Evolutionary conservation across 2,797 vertebrate genomes (phyloP).

Genomic region (Alauda arvensis): DNA sequence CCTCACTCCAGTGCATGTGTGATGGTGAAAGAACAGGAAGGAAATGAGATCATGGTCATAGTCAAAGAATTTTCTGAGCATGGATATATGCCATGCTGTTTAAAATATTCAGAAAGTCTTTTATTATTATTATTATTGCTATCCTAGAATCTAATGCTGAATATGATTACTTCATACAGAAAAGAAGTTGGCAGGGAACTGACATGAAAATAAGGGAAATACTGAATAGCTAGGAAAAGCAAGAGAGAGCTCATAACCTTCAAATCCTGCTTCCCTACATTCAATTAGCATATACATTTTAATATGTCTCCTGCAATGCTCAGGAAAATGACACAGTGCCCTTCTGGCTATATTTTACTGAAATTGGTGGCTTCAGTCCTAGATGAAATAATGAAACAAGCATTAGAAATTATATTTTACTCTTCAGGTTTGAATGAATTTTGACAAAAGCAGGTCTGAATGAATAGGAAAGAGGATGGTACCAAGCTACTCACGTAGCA

Average conservation of each 20-base stretch:
- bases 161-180: neutral
- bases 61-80: neutral
- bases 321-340: neutral
- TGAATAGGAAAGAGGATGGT: neutral
- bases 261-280: neutral
- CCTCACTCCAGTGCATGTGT: neutral
- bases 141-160: neutral
- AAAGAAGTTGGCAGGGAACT: neutral
- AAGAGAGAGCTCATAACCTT: constrained; percentile 5
- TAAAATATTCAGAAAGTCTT: neutral
- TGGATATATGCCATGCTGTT: neutral
- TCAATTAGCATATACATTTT: constrained; percentile 10
- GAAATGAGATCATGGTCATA: neutral
- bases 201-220: neutral
- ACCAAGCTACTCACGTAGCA: neutral
- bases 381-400: neutral
- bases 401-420: neutral
- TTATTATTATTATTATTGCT: neutral
- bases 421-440: neutral
- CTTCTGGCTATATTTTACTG: constrained; percentile 10
- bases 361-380: neutral
- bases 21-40: constrained; percentile 10
- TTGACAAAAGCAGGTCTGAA: neutral
- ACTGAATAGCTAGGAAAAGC: neutral
- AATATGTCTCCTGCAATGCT: neutral